Percentiles rank a stretch among this genome's conserved stretches.
Evolutionary conservation across 2,113 vertebrate species (phyloP).

Genomic region (Clarias gariepinus): DNA sequence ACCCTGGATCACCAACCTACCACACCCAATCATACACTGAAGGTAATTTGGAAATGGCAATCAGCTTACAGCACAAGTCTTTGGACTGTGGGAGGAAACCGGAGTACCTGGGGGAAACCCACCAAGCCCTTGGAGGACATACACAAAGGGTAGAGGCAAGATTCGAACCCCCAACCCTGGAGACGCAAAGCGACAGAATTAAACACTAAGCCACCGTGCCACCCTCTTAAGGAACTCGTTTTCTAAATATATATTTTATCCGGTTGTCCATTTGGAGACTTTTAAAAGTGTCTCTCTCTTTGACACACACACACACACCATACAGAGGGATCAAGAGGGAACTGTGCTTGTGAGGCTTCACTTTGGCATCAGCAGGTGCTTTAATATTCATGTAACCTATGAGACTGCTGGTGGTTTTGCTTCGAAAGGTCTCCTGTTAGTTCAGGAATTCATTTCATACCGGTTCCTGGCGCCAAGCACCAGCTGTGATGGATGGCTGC

Average conservation of each 20-base stretch:
- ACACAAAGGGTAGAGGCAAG: no score
- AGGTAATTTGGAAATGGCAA: no score
- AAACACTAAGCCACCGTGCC: no score
- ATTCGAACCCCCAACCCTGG: no score
- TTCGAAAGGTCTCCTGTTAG: slow-evolving; percentile 32
- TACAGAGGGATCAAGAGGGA: not conserved
- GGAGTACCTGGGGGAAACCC: no score
- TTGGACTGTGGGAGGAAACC: no score
- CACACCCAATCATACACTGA: no score
- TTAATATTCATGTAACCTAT: slow-evolving; percentile 45
- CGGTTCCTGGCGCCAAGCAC: not conserved
- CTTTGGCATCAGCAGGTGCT: slow-evolving; percentile 24
- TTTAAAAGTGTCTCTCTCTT: not conserved
- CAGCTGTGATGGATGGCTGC: slow-evolving; percentile 32
- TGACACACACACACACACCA: not conserved
- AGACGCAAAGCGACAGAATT: no score
- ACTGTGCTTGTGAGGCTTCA: not conserved
- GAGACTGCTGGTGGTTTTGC: slow-evolving; percentile 13
- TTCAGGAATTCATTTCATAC: slow-evolving; percentile 19
- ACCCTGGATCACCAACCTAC: no score
- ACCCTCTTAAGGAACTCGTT: not conserved
- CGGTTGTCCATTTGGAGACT: not conserved
- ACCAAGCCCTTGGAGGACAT: no score
- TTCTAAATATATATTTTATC: not conserved
- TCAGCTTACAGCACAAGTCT: no score